These are phyloP conservation scores for Ciona savignyi DNA, from an alignment of 23 tunicate genomes.

Conservation along the genomic window DNA sequence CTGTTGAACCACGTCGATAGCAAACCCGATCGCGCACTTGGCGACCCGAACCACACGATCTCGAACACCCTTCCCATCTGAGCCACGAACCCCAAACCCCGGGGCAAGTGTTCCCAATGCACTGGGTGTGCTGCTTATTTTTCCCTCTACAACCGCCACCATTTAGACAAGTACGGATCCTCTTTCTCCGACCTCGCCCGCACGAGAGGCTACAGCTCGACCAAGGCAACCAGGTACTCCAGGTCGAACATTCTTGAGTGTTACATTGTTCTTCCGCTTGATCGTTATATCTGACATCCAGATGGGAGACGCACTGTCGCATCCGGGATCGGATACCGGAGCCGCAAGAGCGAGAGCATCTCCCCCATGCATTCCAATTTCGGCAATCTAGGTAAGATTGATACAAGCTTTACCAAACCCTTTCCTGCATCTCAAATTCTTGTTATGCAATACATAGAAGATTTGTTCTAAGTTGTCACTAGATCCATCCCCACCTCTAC, in stretches of 20 bases:
- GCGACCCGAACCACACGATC: neutral
- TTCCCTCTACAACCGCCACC: neutral
- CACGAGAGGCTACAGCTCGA: neutral
- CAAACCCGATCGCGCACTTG: neutral
- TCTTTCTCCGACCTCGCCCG: neutral
- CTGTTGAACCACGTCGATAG: neutral
- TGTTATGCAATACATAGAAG: too few species aligned
- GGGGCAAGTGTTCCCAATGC: neutral
- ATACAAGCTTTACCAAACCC: too few species aligned
- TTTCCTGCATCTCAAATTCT: too few species aligned
- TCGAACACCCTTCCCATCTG: conserved; percentile 6
- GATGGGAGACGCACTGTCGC: neutral
- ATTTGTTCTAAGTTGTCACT: too few species aligned
- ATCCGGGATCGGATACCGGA: neutral
- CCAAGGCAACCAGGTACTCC: conserved; percentile 2
- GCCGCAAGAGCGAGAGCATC: neutral
- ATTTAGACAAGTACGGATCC: neutral
- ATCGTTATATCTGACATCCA: neutral
- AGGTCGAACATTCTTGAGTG: neutral
- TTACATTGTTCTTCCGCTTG: neutral
- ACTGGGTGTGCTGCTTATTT: neutral
- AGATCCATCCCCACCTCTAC: too few species aligned
- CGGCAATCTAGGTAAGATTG: neutral
- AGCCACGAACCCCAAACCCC: neutral
- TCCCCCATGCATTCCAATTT: neutral